These are phyloP conservation scores for Gouania willdenowi DNA, from an alignment of 2,797 vertebrate genomes.

Conservation along the genomic window DNA sequence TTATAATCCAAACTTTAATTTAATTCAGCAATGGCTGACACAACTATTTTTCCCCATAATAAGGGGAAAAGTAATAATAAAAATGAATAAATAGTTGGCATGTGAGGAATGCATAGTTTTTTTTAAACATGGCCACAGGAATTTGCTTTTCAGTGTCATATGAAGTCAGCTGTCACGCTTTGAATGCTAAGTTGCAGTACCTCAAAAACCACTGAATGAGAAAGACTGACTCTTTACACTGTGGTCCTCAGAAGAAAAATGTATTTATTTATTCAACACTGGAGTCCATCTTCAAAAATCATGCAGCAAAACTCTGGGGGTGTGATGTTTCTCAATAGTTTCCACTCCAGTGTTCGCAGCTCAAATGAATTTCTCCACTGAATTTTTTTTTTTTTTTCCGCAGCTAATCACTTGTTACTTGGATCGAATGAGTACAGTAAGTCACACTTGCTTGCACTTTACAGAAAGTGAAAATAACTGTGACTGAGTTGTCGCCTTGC, in stretches of 20 bases:
- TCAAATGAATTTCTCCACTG: slow-evolving; percentile 63
- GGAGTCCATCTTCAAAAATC: slow-evolving; percentile 57
- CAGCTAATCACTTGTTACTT: slow-evolving; percentile 75
- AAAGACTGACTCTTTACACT: slow-evolving; percentile 36
- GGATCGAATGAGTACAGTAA: slow-evolving; percentile 62
- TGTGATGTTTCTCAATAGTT: slow-evolving; percentile 66
- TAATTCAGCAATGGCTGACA: too few relatives aligned
- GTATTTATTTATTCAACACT: slow-evolving; percentile 64
- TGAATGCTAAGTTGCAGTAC: slow-evolving; percentile 23
- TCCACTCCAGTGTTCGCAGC: slow-evolving; percentile 64
- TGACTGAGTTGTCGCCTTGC: slow-evolving; percentile 49
- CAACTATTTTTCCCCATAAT: neutral
- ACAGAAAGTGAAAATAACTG: slow-evolving; percentile 61
- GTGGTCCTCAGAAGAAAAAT: slow-evolving; percentile 38
- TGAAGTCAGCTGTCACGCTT: slow-evolving; percentile 36
- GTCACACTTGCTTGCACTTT: slow-evolving; percentile 62
- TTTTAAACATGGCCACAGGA: slow-evolving; percentile 44
- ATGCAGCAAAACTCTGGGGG: slow-evolving; percentile 47
- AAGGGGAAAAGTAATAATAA: neutral
- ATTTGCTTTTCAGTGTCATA: slow-evolving; percentile 35
- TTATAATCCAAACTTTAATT: too few relatives aligned
- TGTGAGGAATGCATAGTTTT: too few relatives aligned
- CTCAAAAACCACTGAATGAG: slow-evolving; percentile 54
- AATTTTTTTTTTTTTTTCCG: slow-evolving; percentile 71
- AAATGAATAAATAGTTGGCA: too few relatives aligned